A percentile compares a stretch with the other conserved stretches of the same genome.
These are phyloP conservation scores for Stegodyphus dumicola DNA, from an alignment of 1,140 invertebrate species.

Conservation along the genomic window DNA sequence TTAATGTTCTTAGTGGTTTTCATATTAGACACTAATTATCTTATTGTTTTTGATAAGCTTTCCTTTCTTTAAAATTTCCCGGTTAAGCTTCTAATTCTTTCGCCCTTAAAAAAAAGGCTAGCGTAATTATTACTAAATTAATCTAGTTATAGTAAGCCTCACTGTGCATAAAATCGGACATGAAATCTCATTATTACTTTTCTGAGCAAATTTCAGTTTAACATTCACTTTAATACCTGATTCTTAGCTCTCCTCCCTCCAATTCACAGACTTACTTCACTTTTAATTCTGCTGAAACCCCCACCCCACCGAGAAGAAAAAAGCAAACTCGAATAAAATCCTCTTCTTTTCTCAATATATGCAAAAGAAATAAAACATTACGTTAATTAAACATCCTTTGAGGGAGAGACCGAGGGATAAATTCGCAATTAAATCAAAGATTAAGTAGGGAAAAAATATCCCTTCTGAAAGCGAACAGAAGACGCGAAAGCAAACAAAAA, in stretches of 20 bases:
- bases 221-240: background rate
- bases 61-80: too few species aligned
- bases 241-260: background rate
- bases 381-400: constrained; percentile 44
- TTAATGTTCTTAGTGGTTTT: too few species aligned
- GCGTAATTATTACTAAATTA: too few species aligned
- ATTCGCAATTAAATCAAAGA: constrained; percentile 46
- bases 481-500: too few species aligned
- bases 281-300: background rate
- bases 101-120: too few species aligned
- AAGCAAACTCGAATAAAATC: background rate
- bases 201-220: too few species aligned
- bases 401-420: constrained; percentile 21
- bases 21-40: too few species aligned
- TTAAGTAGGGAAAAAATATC: background rate
- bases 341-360: background rate
- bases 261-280: background rate
- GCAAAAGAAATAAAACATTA: constrained; percentile 22
- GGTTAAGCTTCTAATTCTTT: too few species aligned
- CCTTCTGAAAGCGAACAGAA: background rate
- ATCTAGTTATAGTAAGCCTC: too few species aligned
- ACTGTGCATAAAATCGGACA: too few species aligned
- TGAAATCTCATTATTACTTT: too few species aligned
- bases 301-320: background rate
- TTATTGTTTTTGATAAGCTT: too few species aligned